These are phyloP conservation scores for Pygoscelis adeliae DNA, from an alignment of 2,113 vertebrate species.

Conservation along the genomic window DNA sequence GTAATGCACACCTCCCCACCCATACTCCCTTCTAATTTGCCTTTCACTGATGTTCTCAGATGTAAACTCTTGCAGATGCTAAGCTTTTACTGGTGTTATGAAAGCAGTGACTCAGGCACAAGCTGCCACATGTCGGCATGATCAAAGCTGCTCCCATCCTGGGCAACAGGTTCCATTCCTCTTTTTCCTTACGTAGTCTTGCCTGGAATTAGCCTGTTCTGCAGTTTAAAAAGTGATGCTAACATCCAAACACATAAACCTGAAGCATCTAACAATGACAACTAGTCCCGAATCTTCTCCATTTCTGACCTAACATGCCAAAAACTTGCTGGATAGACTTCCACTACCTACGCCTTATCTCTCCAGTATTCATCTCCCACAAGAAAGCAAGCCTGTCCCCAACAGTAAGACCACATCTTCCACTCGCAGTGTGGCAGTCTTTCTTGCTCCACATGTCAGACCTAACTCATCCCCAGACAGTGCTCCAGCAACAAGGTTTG, in stretches of 20 bases:
- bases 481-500: not conserved
- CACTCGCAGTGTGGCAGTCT: fast-evolving
- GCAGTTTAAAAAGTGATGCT: not conserved
- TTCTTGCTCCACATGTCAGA: not conserved
- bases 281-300: fast-evolving
- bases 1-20: not conserved
- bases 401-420: not conserved
- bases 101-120: slow-evolving; percentile 20
- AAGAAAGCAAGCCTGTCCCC: not conserved
- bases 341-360: not conserved
- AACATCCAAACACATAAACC: not conserved
- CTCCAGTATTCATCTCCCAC: not conserved
- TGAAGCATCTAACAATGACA: not conserved
- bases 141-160: not conserved
- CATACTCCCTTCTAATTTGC: not conserved
- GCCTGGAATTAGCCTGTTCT: not conserved
- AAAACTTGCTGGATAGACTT: not conserved
- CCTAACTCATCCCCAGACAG: not conserved
- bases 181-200: not conserved
- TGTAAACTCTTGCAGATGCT: not conserved
- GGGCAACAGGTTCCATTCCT: slow-evolving; percentile 20
- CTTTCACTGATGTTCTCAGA: not conserved
- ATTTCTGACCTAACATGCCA: not conserved
- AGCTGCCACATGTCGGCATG: not conserved
- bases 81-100: not conserved